Evolutionary conservation across 2,113 vertebrate species (phyloP).

Genomic region (Fulmarus glacialis): DNA sequence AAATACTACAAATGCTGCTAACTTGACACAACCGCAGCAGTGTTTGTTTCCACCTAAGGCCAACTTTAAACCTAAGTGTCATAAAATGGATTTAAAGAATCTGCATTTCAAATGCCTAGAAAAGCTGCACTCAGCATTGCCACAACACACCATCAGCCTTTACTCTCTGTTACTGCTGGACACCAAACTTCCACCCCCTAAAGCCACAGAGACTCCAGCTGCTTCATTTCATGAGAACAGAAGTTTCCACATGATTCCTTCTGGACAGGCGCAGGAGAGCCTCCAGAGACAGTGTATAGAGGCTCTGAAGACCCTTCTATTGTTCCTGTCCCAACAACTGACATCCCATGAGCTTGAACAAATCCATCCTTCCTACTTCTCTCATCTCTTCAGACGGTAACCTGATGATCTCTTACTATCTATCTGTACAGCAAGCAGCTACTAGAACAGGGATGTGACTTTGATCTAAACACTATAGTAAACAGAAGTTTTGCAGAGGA

Average conservation of each 20-base stretch:
- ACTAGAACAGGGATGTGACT: not conserved
- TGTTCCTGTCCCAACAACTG: not conserved
- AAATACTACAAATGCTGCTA: not conserved
- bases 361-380: not conserved
- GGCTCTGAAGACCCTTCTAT: not conserved
- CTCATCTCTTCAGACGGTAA: not conserved
- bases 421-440: not conserved
- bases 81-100: not conserved
- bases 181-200: too few relatives aligned
- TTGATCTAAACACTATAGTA: not conserved
- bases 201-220: not conserved
- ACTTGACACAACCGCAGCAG: not conserved
- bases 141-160: not conserved
- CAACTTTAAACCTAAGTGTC: not conserved
- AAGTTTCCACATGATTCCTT: not conserved
- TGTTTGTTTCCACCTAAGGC: not conserved
- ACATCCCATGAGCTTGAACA: not conserved
- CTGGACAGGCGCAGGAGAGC: not conserved
- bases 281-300: not conserved
- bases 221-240: not conserved
- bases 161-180: not conserved
- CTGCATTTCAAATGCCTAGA: not conserved
- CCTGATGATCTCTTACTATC: not conserved
- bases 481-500: not conserved
- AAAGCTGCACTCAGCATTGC: not conserved